Conservation (phyloP, 2,797 vertebrate species). For the Chaenodraco wilsoni region DNA sequence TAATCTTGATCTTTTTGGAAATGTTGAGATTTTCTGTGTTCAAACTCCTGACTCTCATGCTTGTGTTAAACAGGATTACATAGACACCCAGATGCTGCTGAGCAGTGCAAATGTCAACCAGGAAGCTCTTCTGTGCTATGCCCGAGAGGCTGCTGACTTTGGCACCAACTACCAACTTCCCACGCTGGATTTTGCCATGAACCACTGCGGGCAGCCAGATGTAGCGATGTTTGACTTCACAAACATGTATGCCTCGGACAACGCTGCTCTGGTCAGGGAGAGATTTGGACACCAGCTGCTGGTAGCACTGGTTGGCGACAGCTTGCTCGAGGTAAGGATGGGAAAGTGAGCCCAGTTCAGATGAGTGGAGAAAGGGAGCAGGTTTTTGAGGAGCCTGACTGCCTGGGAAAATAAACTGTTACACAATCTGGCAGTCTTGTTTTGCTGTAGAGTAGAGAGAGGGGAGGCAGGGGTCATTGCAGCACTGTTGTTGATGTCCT, state of each 20-base stretch:
- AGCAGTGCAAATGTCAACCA: slow-evolving; percentile 93
- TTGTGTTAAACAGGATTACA: slow-evolving; percentile 86
- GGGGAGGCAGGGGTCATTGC: neutral
- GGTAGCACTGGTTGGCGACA: slow-evolving; percentile 95
- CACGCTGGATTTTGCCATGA: slow-evolving; percentile 94
- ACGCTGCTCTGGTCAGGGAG: slow-evolving; percentile 92
- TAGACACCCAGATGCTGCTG: slow-evolving; percentile 92
- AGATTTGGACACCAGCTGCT: slow-evolving; percentile 92
- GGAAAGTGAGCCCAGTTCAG: neutral
- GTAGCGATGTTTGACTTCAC: slow-evolving; percentile 99
- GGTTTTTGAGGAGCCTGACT: neutral
- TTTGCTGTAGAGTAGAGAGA: neutral
- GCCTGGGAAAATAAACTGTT: slow-evolving; percentile 4
- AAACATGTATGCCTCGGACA: slow-evolving; percentile 98
- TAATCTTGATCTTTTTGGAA: neutral
- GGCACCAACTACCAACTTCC: slow-evolving; percentile 97
- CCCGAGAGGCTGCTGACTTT: slow-evolving; percentile 95
- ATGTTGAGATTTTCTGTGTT: neutral
- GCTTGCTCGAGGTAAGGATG: slow-evolving; percentile 91
- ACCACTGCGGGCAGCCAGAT: slow-evolving; percentile 93
- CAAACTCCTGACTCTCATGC: slow-evolving; percentile 13
- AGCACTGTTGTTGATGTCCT: neutral
- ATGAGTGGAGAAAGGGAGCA: neutral
- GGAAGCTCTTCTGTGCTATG: slow-evolving; percentile 92
- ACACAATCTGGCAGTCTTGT: slow-evolving; percentile 2